Base-by-base conservation (phyloP, 1,140 invertebrate genomes). In the Vanessa atalanta region DNA sequence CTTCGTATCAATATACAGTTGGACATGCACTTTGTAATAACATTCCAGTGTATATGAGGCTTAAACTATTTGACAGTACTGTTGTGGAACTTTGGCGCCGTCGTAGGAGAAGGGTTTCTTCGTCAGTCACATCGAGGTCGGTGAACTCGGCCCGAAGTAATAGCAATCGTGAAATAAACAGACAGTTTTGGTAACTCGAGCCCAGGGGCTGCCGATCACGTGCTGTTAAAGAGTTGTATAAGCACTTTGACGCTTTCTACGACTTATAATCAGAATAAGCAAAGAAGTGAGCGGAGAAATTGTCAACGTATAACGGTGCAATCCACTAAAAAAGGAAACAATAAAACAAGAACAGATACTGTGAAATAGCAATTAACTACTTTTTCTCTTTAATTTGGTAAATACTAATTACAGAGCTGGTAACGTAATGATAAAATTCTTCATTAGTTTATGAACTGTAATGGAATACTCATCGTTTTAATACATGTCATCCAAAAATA, bases 231-330 rank as follows among this genome's bases (percentile, higher is more conserved):
- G 79, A 82, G 84, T 88, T 88, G 86, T 86, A 88, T 86, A 88
- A 90, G 82, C 80, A 78, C 75, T 84, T 79, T 78, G 78, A 84
- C 88, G 83, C 89, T 90, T 89, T 91, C 89, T 91, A 89, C 83
- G 78, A 66, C 82, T 83, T 82, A 76, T 81, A 81, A 87, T 83
- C 85, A 84, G 83, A 88, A 89, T 89, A 83, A 86, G 78, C 79
- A 80, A 87, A 87, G 86, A 86, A 88, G 83, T 91, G 86, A 88
- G 57, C 79, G 85, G 88, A 91, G 87, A 91, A 88, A 91, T 87
- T 89, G 82, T 83, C 82, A 88, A 85, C 73, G 74, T 80, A 83
- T 88, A 86, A 86, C 85, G 83, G 83, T 86, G 75, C 76, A 76
- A 43, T 77, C 70, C 51, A 57, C 71, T 84, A 80, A 84, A 86